Percentiles rank a stretch among this genome's conserved stretches.
Conservation (phyloP, 2,888 invertebrate genomes). For the Lamproptera curius region DNA sequence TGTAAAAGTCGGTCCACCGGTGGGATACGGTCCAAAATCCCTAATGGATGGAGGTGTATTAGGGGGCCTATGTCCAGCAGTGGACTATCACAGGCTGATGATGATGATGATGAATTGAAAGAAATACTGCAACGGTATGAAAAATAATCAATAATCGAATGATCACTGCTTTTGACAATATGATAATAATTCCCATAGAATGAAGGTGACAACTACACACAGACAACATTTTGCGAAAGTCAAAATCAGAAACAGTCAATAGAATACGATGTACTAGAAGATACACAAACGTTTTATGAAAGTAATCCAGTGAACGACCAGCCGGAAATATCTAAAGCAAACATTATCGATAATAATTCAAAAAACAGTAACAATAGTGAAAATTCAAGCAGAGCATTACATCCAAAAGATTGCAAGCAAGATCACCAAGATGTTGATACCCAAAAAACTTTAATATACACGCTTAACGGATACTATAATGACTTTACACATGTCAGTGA, state of each 20-base stretch:
- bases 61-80: too few relatives aligned
- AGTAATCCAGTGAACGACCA: background rate
- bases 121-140: too few relatives aligned
- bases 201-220: background rate
- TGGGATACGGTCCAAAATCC: too few relatives aligned
- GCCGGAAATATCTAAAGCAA: background rate
- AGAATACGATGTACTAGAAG: background rate
- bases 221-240: constrained; percentile 4
- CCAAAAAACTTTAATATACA: constrained; percentile 25
- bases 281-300: background rate
- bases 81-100: too few relatives aligned
- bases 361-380: background rate
- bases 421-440: constrained; percentile 20
- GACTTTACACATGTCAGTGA: constrained; percentile 28
- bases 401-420: background rate
- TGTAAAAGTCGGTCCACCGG: too few relatives aligned
- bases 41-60: too few relatives aligned
- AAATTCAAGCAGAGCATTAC: background rate
- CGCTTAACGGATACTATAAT: constrained; percentile 20
- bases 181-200: too few relatives aligned
- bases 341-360: background rate
- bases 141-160: too few relatives aligned
- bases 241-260: constrained; percentile 3
- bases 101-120: too few relatives aligned
- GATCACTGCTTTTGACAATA: too few relatives aligned